Evolutionary conservation across 2,797 vertebrate species (phyloP).

Genomic region (Pseudocheirus occidentalis): DNA sequence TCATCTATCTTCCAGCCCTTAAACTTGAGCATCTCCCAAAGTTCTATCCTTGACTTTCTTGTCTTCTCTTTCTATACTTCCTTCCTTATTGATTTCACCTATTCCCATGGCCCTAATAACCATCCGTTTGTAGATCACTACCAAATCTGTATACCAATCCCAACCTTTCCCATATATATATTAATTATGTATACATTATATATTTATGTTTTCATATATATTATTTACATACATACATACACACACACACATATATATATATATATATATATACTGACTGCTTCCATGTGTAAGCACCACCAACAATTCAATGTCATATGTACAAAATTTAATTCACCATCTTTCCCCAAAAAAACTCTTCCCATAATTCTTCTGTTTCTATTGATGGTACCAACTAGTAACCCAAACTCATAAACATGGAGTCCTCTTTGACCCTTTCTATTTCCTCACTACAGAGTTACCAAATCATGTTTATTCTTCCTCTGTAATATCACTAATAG

Average conservation of each 20-base stretch:
- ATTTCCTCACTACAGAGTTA: background rate
- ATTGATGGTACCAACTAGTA: background rate
- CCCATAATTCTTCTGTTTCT: background rate
- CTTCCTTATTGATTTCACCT: background rate
- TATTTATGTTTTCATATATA: too few relatives aligned
- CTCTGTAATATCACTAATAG: background rate
- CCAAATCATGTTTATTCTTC: background rate
- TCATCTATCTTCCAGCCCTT: background rate
- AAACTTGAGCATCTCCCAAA: background rate
- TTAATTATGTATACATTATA: too few relatives aligned
- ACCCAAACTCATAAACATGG: background rate
- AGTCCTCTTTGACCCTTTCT: background rate
- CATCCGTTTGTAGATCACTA: background rate
- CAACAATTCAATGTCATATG: background rate
- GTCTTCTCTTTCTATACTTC: background rate
- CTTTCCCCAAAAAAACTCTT: background rate
- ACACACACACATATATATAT: too few relatives aligned
- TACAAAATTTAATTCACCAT: background rate
- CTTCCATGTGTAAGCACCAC: background rate
- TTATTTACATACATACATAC: background rate
- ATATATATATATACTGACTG: background rate
- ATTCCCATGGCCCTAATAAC: background rate
- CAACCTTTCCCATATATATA: background rate
- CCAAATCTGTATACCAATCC: background rate
- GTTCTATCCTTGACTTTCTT: background rate